These are phyloP conservation scores for Sciurus carolinensis DNA, from an alignment of 2,797 vertebrate genomes.

Conservation along the genomic window DNA sequence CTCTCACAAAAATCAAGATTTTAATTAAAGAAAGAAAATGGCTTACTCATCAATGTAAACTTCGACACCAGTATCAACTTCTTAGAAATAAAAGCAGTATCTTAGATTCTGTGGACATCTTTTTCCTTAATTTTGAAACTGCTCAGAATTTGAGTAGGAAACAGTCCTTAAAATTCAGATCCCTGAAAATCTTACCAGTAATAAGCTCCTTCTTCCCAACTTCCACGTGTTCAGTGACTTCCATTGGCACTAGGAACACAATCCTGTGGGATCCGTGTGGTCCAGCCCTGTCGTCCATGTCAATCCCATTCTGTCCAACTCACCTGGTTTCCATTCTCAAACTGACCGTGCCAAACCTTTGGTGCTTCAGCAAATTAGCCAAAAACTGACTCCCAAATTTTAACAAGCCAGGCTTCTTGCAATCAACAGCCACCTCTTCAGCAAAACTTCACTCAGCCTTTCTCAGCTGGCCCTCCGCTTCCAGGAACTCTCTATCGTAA, in stretches of 20 bases:
- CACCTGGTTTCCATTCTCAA: background rate
- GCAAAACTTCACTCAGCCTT: background rate
- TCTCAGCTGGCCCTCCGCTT: background rate
- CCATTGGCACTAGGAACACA: background rate
- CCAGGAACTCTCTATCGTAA: background rate
- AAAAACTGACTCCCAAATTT: background rate
- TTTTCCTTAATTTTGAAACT: background rate
- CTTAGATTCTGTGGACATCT: background rate
- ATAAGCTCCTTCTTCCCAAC: background rate
- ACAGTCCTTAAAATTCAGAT: background rate
- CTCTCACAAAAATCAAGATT: background rate
- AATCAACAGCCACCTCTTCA: background rate
- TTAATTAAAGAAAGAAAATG: background rate
- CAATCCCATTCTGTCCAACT: background rate
- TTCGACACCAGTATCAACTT: background rate
- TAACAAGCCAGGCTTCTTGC: background rate
- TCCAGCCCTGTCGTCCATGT: no score
- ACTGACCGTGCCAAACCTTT: background rate
- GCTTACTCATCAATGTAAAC: background rate
- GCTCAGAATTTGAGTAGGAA: background rate
- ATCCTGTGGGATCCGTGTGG: background rate
- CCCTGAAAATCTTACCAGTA: background rate
- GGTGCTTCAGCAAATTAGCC: background rate
- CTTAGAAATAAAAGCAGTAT: conserved; percentile 11
- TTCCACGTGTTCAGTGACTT: background rate